Base-by-base conservation (phyloP, 2,797 vertebrate species). In the Lagocephalus sceleratus region DNA sequence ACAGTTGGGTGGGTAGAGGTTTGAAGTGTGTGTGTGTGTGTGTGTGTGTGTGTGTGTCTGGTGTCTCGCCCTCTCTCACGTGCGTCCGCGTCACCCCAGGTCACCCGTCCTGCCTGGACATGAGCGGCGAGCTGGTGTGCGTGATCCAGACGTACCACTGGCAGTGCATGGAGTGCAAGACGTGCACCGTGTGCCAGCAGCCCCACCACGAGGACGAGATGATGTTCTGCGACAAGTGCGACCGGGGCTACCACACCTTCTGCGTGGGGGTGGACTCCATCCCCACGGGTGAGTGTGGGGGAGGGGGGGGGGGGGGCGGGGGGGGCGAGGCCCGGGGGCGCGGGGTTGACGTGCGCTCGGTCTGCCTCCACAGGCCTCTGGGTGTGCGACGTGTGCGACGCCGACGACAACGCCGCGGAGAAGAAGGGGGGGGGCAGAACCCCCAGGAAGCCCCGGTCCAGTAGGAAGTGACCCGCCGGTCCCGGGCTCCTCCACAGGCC, bases 81-180 rank as follows among this genome's bases (percentile, higher is more conserved):
- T 19, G 23, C 19, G 2, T 17, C 12, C 70, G 41, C 49, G 17
- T 17, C 21, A 51, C 60, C 29, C 75, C 82, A 99, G 97, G 97
- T 79, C 97, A 99, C 54, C 96, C 97, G 26, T 97, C 97, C 67
- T 99, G 97, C 86, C 85, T 99, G 92, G 95, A 99, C 76, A 98
- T 99, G 95, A 94, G 89, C 39, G 29, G 60, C 65, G 93, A 92
- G 71, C 92, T 99, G 81, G 93, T 98, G 86, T 66, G 87, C 64
- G 87, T 96, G 82, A 97, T 98, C 86, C 95, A 98, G 86, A 98
- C 95, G 11, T 99, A 99, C 62, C 93, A 90, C 9, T 99, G 97
- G 97, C 97, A 99, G 84, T 99, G 97, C 71, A 99, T 99, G 97
- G 97, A 99, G 84, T 99, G 97, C 74, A 99, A 99, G 87, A 96